phyloP scores from a whole-genome alignment of 2,888 invertebrate species.

The Dynastes grantii region DNA sequence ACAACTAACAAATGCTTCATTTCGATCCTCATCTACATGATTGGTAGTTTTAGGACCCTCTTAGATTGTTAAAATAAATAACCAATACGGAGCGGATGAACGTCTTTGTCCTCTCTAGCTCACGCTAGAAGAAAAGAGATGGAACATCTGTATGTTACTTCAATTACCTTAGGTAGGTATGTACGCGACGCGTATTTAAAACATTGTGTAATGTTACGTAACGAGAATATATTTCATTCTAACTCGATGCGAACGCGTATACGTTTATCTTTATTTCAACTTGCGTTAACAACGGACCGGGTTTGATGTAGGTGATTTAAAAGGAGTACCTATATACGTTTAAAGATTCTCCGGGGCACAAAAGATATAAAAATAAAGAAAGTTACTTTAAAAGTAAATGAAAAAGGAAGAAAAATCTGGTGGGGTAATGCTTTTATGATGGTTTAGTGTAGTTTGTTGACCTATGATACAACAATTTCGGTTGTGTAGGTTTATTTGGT shows the following conservation, averaged over 20 bases:
- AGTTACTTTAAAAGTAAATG: constrained; percentile 52
- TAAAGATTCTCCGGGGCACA: constrained; percentile 56
- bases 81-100: constrained; percentile 33
- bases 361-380: constrained; percentile 57
- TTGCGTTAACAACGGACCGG: constrained; percentile 23
- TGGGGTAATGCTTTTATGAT: constrained; percentile 55
- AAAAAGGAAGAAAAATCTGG: constrained; percentile 50
- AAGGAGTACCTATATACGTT: constrained; percentile 46
- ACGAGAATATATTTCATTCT: constrained; percentile 41
- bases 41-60: constrained; percentile 58
- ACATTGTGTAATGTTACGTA: constrained; percentile 48
- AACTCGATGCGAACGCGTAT: background rate
- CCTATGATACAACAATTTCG: constrained; percentile 59
- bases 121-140: constrained; percentile 20
- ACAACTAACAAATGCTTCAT: constrained; percentile 58
- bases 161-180: constrained; percentile 36
- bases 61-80: constrained; percentile 48
- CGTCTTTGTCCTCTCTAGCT: constrained; percentile 38
- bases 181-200: constrained; percentile 40
- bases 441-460: constrained; percentile 59
- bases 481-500: constrained; percentile 55
- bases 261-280: constrained; percentile 36
- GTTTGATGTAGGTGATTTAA: constrained; percentile 45
- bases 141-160: constrained; percentile 35
- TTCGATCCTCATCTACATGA: constrained; percentile 60